Evolutionary conservation across 2,113 vertebrate species (phyloP).

Genomic region (Origma solitaria): DNA sequence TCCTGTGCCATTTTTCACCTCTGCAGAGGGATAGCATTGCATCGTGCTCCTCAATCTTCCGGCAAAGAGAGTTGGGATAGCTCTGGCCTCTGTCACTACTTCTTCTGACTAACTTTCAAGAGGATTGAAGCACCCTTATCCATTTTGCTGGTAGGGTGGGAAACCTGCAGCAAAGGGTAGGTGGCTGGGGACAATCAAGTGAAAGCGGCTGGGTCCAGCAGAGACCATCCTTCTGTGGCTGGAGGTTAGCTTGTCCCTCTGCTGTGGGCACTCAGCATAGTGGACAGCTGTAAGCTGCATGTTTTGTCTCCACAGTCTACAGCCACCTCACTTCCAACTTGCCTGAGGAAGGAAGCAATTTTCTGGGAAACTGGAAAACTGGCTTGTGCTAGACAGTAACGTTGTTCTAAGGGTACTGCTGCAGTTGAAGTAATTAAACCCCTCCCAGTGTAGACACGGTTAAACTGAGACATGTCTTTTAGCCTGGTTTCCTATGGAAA

Average conservation of each 20-base stretch:
- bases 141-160: not conserved
- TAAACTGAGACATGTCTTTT: constrained; percentile 44
- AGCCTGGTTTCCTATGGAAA: constrained; percentile 62
- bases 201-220: not conserved
- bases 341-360: constrained; percentile 10
- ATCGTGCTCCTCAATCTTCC: not conserved
- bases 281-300: accelerated
- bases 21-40: not conserved
- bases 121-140: not conserved
- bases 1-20: not conserved
- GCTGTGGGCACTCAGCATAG: accelerated
- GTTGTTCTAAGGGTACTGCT: not conserved
- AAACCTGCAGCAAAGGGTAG: not conserved
- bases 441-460: not conserved
- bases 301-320: not conserved
- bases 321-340: not conserved
- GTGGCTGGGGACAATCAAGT: not conserved
- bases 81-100: not conserved
- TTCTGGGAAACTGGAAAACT: constrained; percentile 1
- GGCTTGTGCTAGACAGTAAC: not conserved
- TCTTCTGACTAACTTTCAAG: not conserved
- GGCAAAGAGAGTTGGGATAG: not conserved
- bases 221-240: not conserved
- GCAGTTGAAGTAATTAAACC: constrained; percentile 32
- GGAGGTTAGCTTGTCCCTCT: not conserved